phyloP scores from a whole-genome alignment of 2,797 vertebrate species.

The Meriones psammophilus region DNA sequence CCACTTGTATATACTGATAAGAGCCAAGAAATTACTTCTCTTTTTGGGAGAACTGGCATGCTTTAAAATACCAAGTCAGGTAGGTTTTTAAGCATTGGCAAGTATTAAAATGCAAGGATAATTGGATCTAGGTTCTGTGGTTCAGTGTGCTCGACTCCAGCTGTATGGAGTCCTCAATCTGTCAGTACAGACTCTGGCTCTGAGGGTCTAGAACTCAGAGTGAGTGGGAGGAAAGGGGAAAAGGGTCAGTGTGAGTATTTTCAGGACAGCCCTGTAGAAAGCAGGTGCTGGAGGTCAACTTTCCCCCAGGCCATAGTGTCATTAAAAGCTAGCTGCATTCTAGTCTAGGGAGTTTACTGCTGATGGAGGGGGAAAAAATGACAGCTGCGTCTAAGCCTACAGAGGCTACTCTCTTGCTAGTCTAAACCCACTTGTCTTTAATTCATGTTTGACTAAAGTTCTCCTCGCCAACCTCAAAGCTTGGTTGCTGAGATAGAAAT shows the following conservation, averaged over 20 bases:
- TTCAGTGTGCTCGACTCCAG: background rate
- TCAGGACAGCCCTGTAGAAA: background rate
- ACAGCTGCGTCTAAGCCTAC: conserved; percentile 26
- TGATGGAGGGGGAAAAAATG: background rate
- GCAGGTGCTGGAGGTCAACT: background rate
- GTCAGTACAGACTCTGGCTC: background rate
- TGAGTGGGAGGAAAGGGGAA: background rate
- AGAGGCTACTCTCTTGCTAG: conserved; percentile 18
- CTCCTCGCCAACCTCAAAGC: background rate
- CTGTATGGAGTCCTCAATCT: background rate
- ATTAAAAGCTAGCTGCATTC: background rate
- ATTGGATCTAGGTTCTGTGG: background rate
- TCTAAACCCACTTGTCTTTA: conserved; percentile 32
- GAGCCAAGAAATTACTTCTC: conserved; percentile 25
- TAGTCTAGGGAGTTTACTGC: background rate
- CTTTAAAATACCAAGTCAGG: conserved; percentile 33
- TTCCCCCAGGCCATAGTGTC: background rate
- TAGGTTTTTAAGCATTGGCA: background rate
- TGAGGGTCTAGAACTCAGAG: background rate
- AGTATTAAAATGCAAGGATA: background rate
- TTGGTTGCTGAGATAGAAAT: background rate
- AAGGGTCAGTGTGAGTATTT: background rate
- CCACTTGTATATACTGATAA: background rate
- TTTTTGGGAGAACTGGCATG: background rate
- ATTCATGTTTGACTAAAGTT: conserved; percentile 31